Evolutionary conservation across 1,140 invertebrate genomes (phyloP).

Genomic region (Caenorhabditis inopinata): DNA sequence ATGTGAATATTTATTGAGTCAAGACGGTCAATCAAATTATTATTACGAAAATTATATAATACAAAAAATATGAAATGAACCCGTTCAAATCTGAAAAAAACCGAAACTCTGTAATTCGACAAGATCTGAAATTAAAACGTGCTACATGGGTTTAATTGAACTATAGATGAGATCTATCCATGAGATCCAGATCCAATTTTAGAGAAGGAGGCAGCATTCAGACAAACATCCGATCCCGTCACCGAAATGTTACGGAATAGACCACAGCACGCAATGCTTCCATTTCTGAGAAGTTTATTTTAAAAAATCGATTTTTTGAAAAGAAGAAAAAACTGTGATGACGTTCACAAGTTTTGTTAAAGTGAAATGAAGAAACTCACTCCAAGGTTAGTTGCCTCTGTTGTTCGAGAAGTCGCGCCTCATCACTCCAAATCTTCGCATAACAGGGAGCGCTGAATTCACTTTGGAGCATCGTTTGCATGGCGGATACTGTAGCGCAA

Average conservation of each 20-base stretch:
- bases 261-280: conserved; percentile 5
- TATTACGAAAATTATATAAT: too few relatives aligned
- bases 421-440: neutral
- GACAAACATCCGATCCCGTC: neutral
- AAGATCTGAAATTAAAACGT: neutral
- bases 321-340: too few relatives aligned
- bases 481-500: conserved; percentile 5
- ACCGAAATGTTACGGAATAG: conserved; percentile 14
- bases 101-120: neutral
- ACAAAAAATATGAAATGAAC: too few relatives aligned
- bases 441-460: conserved; percentile 37
- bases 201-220: neutral
- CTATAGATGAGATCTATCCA: conserved; percentile 6
- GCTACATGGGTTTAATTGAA: too few relatives aligned
- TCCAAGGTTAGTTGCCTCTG: neutral
- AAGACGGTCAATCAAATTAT: too few relatives aligned
- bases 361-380: too few relatives aligned
- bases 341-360: too few relatives aligned
- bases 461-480: conserved; percentile 20
- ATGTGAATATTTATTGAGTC: too few relatives aligned
- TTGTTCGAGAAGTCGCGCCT: neutral
- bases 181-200: neutral
- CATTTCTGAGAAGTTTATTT: neutral
- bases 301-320: neutral
- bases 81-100: neutral